Base-by-base conservation (phyloP, 2,888 invertebrate genomes). In the Eupeodes luniger region DNA sequence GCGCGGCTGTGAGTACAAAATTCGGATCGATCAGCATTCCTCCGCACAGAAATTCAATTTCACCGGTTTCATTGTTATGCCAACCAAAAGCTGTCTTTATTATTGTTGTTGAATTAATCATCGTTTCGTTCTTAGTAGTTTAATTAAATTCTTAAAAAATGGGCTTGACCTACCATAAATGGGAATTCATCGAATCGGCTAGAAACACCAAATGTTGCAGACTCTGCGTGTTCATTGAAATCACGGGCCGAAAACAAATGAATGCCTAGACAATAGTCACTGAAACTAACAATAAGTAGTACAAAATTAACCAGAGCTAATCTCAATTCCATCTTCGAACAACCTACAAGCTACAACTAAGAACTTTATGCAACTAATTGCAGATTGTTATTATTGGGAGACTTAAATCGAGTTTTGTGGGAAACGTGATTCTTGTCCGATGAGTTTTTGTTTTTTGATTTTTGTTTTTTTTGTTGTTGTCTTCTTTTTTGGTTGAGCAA, bases 1-100 rank as follows among this genome's bases (percentile, higher is more conserved):
- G 84, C 0, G 87, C 87, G 6, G 84, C 87, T 2, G 87, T 88
- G n/a, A 84, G 77, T 14, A 84, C 87, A 16, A 88, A 88, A 19
- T 34, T 76, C 5, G 53, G 61, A 6, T 79, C 12, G 7, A 87
- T 81, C 34, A 87, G 40, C 80, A 83, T 80, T 19, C 87, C 87
- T 19, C 87, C 87, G 14, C 87, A 83, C 16, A 80, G 77, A 62
- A 47, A 87, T 1, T 87, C 83, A 12, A 74, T 40, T 51, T 77
- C 80, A 47, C 55, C 77, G 5, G 67, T 69, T 19, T 61, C 69
- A 9, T 61, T 47, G 61, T 81, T 81, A 16, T 53, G 51, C 87
- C 84, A 84, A 44, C 88, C 77, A 16, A 88, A 80, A 36, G 88
- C 84, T 44, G 81, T 77, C 84, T 88, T 49, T 76, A 11, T 49